phyloP scores from a whole-genome alignment of 2,113 vertebrate species.

The Arvicanthis niloticus region DNA sequence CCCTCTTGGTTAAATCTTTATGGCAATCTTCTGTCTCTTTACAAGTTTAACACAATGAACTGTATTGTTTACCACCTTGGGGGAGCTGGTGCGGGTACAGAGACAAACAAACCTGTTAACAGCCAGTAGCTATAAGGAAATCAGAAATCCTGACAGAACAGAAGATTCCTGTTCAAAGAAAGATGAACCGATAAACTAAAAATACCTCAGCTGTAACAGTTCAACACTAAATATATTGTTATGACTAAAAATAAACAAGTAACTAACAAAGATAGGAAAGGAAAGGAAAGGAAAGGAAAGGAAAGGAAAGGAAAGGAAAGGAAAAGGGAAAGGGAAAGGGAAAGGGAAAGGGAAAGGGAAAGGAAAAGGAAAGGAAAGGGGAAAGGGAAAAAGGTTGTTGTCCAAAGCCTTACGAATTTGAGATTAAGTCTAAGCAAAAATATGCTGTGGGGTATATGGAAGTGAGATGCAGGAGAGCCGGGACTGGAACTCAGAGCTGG shows the following conservation, averaged over 20 bases:
- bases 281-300: too few relatives aligned
- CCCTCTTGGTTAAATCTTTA: neutral
- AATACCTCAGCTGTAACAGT: neutral
- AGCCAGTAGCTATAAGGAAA: neutral
- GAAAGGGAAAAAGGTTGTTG: neutral
- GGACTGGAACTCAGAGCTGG: neutral
- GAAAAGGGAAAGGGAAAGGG: neutral
- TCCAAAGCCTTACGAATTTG: neutral
- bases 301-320: too few relatives aligned
- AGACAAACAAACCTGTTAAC: neutral
- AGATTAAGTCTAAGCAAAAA: neutral
- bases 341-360: neutral
- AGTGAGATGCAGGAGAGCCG: neutral
- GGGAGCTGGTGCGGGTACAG: neutral
- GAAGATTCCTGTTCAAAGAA: slow-evolving; percentile 1
- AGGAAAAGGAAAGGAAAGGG: neutral
- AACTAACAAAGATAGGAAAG: neutral
- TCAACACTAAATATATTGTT: neutral
- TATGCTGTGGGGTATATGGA: too few relatives aligned
- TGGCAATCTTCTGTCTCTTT: slow-evolving; percentile 40
- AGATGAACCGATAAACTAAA: slow-evolving; percentile 46
- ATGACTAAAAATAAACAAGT: slow-evolving; percentile 12
- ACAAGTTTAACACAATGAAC: slow-evolving; percentile 22
- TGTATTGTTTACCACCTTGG: neutral
- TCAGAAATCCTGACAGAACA: neutral